Percentiles rank a stretch among this genome's conserved stretches.
phyloP scores from a whole-genome alignment of 92 coral and sea anemone species.

The Paramuricea clavata region DNA sequence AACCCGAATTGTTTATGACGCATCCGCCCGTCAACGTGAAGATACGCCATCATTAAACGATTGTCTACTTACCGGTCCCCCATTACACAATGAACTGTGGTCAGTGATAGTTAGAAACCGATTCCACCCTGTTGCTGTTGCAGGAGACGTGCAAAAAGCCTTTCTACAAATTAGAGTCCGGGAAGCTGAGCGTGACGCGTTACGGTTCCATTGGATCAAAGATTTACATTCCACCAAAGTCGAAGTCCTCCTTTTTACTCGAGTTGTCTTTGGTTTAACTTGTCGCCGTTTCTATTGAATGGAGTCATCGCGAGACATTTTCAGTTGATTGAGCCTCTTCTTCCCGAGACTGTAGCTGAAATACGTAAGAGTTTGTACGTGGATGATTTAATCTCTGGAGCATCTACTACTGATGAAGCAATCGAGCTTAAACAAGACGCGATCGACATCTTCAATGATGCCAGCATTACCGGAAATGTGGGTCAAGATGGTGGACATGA shows the following conservation, averaged over 20 bases:
- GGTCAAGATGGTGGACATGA: no score
- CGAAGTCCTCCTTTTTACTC: constrained; percentile 47
- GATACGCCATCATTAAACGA: constrained; percentile 29
- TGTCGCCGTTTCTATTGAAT: constrained; percentile 52
- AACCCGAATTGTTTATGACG: not conserved
- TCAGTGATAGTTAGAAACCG: constrained; percentile 41
- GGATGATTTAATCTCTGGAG: no score
- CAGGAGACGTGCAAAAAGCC: constrained; percentile 45
- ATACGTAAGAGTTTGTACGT: no score
- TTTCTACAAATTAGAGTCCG: constrained; percentile 53
- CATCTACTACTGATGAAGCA: no score
- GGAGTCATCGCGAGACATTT: constrained; percentile 51
- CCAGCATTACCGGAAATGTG: no score
- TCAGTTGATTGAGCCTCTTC: no score
- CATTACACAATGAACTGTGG: constrained; percentile 49
- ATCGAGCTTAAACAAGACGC: no score
- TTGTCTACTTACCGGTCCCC: constrained; percentile 41
- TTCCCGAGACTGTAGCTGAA: no score
- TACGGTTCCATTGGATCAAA: constrained; percentile 53
- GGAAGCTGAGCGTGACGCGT: constrained; percentile 49
- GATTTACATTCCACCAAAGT: constrained; percentile 25
- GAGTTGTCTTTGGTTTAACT: constrained; percentile 47
- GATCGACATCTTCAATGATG: no score
- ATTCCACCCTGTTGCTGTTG: constrained; percentile 49
- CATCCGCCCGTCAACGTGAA: not conserved